Percentiles rank a stretch among this genome's conserved stretches.
phyloP scores from a whole-genome alignment of 2,113 vertebrate genomes.

The Nannobrachium achirus region DNA sequence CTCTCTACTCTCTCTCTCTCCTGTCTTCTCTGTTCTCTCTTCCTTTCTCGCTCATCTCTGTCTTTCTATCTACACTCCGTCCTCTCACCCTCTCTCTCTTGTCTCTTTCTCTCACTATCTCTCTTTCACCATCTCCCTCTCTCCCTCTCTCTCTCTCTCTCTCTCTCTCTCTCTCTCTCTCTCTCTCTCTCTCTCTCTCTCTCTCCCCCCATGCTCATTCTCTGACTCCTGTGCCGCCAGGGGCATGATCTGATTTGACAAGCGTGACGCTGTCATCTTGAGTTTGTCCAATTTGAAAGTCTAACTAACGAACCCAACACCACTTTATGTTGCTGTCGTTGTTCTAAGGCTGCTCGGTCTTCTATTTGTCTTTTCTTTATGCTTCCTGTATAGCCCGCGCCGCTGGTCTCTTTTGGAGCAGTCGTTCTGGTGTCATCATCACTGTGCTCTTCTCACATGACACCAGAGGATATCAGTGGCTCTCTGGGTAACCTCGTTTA shows the following conservation, averaged over 20 bases:
- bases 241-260: conserved; percentile 82
- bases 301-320: conserved; percentile 81
- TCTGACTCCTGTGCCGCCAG: conserved; percentile 29
- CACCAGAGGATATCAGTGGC: conserved; percentile 69
- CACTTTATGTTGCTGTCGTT: conserved; percentile 70
- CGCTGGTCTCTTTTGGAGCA: conserved; percentile 32
- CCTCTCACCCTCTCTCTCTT: conserved; percentile 42
- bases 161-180: background rate
- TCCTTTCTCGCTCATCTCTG: background rate
- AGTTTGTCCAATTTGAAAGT: conserved; percentile 84
- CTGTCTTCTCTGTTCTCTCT: conserved; percentile 3
- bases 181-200: conserved; percentile 20
- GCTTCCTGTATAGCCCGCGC: conserved; percentile 42
- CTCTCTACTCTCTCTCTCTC: background rate
- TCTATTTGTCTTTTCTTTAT: conserved; percentile 67
- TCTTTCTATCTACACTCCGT: background rate
- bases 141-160: background rate
- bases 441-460: conserved; percentile 60
- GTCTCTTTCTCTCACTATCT: background rate
- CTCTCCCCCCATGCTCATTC: conserved; percentile 43
- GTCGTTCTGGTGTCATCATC: conserved; percentile 42
- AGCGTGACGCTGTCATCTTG: conserved; percentile 79
- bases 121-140: conserved; percentile 5
- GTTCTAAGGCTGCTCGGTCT: conserved; percentile 61
- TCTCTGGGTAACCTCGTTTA: conserved; percentile 58